A percentile compares a stretch with the other conserved stretches of the same genome.
Conservation (phyloP, 2,797 vertebrate species). For the Macropodus opercularis region DNA sequence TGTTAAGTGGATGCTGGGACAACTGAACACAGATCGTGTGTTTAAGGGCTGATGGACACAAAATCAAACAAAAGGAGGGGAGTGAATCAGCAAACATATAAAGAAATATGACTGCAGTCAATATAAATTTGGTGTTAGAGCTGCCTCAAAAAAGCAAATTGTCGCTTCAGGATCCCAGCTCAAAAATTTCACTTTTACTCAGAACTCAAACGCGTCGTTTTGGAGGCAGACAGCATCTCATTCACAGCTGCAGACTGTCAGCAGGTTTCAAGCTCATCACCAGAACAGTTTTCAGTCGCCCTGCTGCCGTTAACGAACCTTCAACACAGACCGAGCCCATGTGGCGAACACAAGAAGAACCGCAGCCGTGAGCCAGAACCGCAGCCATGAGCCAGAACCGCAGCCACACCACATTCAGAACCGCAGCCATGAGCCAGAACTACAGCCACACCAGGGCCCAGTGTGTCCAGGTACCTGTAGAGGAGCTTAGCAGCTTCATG, state of each 20-base stretch:
- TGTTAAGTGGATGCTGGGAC: no score
- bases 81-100: no score
- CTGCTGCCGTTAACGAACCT: constrained; percentile 31
- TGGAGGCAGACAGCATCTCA: constrained; percentile 19
- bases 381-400: no score
- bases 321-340: constrained; percentile 2
- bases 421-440: no score
- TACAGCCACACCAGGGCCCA: no score
- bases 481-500: no score
- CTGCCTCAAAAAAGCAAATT: background rate
- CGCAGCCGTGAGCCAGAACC: no score
- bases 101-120: background rate
- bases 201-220: background rate
- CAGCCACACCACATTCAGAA: no score
- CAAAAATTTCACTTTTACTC: background rate
- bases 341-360: background rate
- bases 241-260: constrained; percentile 31
- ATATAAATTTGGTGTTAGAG: background rate
- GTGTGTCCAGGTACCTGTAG: no score
- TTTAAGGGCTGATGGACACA: no score
- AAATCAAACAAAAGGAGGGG: no score
- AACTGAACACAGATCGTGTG: no score
- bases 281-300: constrained; percentile 1
- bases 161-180: background rate
- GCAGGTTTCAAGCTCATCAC: constrained; percentile 21